Percentiles rank a stretch among this genome's conserved stretches.
Conservation (phyloP, 2,888 invertebrate genomes). For the Ischnus inquisitorius region DNA sequence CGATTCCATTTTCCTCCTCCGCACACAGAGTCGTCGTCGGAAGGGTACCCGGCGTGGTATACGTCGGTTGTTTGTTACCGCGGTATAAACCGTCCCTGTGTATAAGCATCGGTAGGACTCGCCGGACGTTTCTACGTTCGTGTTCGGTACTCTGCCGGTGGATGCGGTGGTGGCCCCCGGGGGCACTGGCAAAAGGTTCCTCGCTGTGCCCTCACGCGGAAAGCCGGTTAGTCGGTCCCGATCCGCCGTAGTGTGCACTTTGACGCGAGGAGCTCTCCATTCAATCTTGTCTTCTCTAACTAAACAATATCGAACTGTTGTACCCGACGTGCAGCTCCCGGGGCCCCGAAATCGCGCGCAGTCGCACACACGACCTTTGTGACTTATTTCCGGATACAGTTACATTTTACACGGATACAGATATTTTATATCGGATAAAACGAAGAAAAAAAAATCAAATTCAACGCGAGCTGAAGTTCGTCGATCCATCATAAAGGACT, state of each 20-base stretch:
- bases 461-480: no score
- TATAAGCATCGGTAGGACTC: background rate
- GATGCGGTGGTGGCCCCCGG: constrained; percentile 50
- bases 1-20: constrained; percentile 50
- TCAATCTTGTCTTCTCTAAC: background rate
- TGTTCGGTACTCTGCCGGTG: constrained; percentile 60
- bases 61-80: background rate
- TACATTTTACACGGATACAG: no score
- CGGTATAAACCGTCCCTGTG: constrained; percentile 2
- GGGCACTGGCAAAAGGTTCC: constrained; percentile 69
- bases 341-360: background rate
- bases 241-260: constrained; percentile 74
- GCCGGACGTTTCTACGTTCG: constrained; percentile 5
- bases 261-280: constrained; percentile 38
- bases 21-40: constrained; percentile 3
- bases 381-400: no score
- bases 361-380: no score
- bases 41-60: background rate
- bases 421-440: background rate
- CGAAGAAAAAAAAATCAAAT: background rate
- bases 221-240: constrained; percentile 83
- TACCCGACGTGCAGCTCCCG: background rate
- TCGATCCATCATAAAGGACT: no score
- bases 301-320: background rate
- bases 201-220: constrained; percentile 78